These are phyloP conservation scores for Pituophis catenifer DNA, from an alignment of 2,113 vertebrate species.

Conservation along the genomic window DNA sequence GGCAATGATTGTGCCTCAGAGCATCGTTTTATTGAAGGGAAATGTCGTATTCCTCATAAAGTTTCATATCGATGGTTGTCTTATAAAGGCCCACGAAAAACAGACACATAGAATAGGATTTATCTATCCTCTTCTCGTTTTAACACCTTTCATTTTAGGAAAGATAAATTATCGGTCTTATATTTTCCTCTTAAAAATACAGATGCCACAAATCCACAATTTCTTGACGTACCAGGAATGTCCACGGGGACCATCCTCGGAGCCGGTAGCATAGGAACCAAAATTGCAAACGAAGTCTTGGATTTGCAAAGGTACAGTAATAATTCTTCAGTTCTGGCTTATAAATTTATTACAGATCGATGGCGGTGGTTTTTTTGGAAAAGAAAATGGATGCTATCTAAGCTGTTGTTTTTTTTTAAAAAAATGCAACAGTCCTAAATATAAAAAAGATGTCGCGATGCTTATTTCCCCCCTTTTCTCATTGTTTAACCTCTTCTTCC, in stretches of 20 bases:
- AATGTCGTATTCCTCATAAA: neutral
- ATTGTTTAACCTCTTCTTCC: neutral
- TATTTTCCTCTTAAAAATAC: slow-evolving; percentile 29
- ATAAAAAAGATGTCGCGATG: neutral
- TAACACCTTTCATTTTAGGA: neutral
- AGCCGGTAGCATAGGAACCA: slow-evolving; percentile 85
- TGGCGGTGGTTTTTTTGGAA: neutral
- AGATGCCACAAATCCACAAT: slow-evolving; percentile 77
- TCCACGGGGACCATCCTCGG: slow-evolving; percentile 80
- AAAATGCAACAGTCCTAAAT: neutral
- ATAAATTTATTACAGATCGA: neutral
- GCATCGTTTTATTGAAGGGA: neutral
- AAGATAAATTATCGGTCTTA: neutral
- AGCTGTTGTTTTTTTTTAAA: neutral
- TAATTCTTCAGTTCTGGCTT: neutral
- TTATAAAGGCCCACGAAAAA: neutral
- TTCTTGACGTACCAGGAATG: slow-evolving; percentile 75
- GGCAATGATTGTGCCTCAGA: neutral
- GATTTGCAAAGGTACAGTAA: slow-evolving; percentile 84
- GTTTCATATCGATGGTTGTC: neutral
- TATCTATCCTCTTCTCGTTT: neutral
- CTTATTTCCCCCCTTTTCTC: neutral
- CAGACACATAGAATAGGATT: neutral
- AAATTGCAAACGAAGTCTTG: slow-evolving; percentile 86
- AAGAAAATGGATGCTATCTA: neutral